Evolutionary conservation across 2,113 vertebrate species (phyloP), one percentile per base, ranked within the genome.

Genomic region (Sminthopsis crassicaudata): DNA sequence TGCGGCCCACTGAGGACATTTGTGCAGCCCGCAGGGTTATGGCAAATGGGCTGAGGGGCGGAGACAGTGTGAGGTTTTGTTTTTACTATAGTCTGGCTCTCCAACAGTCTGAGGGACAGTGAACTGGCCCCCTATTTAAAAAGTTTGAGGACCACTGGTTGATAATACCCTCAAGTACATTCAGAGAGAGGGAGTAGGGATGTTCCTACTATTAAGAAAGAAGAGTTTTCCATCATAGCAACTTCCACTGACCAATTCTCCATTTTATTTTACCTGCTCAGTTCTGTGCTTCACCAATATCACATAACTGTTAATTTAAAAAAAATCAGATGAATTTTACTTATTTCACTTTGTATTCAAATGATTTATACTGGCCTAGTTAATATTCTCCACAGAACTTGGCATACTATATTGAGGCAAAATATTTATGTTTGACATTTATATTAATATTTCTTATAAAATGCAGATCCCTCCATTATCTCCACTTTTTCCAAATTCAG

Each of bases 401-500:
- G 67, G 67, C 36, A 76, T 76, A 22, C 30, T 92, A 93, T 52
- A 42, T 11, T 51, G 67, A 90, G 67, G 60, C 88, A 76, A 7
- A 76, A 12, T 60, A 76, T 95, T 26, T 89, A 36, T 55, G 46
- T 46, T 51, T 67, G 19, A 0, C 25, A 9, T 90, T 91, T 91
- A 36, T 51, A 54, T 94, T 95, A 53, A 89, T 50, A 53, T 2
- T 84, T 76, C 6, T 50, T 0, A 46, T 24, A 3, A 53, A 42
- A 36, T 30, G 46, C 27, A 48, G 30, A 76, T 94, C 95, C 93
- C 30, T 88, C 57, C 90, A 91, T 88, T 53, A 92, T 53, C 89
- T 26, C 51, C 42, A 53, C 90, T 94, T 60, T 91, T 42, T 76
- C 46, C 24, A 12, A 46, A 46, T 7, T 51, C n/a, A 89, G 50